Evolutionary conservation across 2,113 vertebrate species (phyloP), one percentile per base, ranked within the genome.

Genomic region (Lycaon pictus): DNA sequence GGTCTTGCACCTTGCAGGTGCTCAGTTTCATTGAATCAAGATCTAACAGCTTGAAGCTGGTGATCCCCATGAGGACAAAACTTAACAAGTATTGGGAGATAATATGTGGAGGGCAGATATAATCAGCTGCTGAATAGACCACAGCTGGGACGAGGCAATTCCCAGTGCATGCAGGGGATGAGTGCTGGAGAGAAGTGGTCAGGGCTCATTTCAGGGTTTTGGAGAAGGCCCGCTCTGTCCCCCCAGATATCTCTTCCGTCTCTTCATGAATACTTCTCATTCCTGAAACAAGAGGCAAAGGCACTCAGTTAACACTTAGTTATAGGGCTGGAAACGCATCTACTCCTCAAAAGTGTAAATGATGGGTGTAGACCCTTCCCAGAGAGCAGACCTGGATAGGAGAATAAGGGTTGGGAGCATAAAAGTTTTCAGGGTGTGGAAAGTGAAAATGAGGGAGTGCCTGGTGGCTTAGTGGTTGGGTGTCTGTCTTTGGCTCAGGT

Each of bases 261-360:
- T 89, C 85, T 93, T 96, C 83, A 53, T 4, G n/a, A 81, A 11
- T 62, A 74, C 16, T 55, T 65, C 53, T 65, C 25, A 67, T 58
- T 79, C 67, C 80, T 32, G 35, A 86, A 86, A 82, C 48, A 83
- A 76, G 65, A 92, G 37, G 88, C n/a, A 35, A 81, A 88, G 60
- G 63, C 71, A 51, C 12, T 37, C 27, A 5, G 35, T 48, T 62
- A 79, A 85, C 43, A 79, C 29, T 23, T 71, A 83, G 37, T 74
- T 35, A 69, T 25, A 12, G n/a, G 43, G 37, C 69, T 79, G 71
- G 62, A 83, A 87, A 83, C 23, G 7, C 48, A 72, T 19, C 23
- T 72, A 5, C 25, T 19, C n/a, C 2, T 82, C 71, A 29, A 65
- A 63, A 90, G 11, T 20, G 4, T 76, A 77, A 62, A 56, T 53